Evolutionary conservation across 92 coral and sea anemone genomes (phyloP).

Genomic region (Umimayanthus chanpuru): DNA sequence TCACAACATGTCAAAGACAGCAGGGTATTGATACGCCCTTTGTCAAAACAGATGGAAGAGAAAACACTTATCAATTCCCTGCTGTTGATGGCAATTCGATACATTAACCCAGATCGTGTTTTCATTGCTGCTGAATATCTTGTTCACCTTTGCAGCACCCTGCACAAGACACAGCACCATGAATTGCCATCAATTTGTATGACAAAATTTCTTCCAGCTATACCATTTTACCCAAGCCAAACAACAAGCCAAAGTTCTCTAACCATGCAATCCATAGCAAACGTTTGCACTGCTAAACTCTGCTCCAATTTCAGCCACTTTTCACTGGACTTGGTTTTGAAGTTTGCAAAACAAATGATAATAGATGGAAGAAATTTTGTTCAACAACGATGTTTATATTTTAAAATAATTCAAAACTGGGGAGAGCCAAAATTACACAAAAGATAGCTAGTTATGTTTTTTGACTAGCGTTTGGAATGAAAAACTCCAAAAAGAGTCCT

Average conservation of each 20-base stretch:
- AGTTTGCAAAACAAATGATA: neutral
- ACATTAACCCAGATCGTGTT: neutral
- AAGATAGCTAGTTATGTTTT: neutral
- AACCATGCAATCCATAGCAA: neutral
- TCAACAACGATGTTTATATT: neutral
- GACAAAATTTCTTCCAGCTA: neutral
- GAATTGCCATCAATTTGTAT: neutral
- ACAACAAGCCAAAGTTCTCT: neutral
- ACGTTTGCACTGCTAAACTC: neutral
- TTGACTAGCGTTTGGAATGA: too few species aligned
- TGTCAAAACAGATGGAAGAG: neutral
- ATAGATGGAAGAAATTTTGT: constrained; percentile 7
- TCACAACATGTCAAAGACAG: neutral
- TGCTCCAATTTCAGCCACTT: neutral
- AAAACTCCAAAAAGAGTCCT: neutral
- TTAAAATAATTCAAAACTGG: constrained; percentile 24
- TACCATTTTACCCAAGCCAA: neutral
- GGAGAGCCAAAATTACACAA: neutral
- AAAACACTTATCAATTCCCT: neutral
- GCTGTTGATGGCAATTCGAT: neutral
- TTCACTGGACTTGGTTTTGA: neutral
- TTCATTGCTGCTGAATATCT: neutral
- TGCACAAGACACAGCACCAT: neutral
- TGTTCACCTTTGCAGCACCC: neutral
- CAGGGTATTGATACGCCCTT: neutral